Conservation (phyloP, 2,113 vertebrate genomes). For the Burhinus oedicnemus region DNA sequence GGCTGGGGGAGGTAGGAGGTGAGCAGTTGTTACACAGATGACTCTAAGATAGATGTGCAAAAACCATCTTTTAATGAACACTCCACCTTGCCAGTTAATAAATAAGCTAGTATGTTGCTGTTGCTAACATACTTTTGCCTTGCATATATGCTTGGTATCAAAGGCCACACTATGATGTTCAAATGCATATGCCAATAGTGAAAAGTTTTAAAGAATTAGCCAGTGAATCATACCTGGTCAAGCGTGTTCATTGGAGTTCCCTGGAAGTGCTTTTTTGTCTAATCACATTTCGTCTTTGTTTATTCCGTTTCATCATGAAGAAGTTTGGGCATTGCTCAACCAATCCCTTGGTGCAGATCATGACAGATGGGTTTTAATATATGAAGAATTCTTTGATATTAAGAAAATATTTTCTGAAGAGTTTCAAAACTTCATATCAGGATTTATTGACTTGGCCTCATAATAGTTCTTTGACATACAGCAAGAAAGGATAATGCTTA, state of each 20-base stretch:
- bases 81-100: not conserved
- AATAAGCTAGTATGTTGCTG: not conserved
- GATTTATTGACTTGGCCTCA: not conserved
- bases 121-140: not conserved
- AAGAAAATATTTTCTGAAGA: not conserved
- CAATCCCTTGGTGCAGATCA: not conserved
- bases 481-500: not conserved
- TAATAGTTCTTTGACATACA: not conserved
- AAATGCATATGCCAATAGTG: not conserved
- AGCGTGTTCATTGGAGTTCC: not conserved
- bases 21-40: not conserved
- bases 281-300: not conserved
- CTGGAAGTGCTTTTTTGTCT: not conserved
- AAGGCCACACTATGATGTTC: not conserved
- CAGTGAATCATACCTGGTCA: not conserved
- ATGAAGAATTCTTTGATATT: not conserved
- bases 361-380: not conserved
- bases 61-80: not conserved
- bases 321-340: not conserved
- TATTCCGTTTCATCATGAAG: not conserved
- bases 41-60: not conserved
- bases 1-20: not conserved
- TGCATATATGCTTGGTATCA: not conserved
- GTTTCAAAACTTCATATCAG: not conserved
- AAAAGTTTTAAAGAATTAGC: not conserved